These are phyloP conservation scores for Threskiornis aethiopicus DNA, from an alignment of 2,797 vertebrate genomes.

Conservation along the genomic window DNA sequence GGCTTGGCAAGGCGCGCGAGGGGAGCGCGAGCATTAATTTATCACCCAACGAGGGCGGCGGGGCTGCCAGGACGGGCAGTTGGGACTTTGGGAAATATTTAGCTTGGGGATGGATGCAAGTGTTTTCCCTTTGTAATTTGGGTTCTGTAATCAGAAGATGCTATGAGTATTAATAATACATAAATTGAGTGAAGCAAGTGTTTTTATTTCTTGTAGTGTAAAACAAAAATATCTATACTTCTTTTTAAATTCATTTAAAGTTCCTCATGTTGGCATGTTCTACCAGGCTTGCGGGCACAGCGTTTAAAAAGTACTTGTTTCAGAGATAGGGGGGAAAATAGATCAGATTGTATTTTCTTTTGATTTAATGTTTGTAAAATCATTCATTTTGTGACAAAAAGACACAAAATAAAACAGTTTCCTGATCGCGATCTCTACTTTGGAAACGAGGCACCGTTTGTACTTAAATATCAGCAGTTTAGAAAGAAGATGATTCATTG, in stretches of 20 bases:
- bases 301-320: neutral
- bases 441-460: neutral
- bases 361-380: neutral
- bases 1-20: neutral
- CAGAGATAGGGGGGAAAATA: neutral
- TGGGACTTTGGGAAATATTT: neutral
- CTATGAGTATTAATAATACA: neutral
- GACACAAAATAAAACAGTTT: neutral
- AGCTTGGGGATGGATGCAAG: neutral
- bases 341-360: neutral
- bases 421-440: neutral
- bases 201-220: neutral
- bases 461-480: neutral
- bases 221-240: neutral
- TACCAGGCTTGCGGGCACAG: neutral
- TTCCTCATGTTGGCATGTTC: neutral
- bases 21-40: constrained; percentile 1
- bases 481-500: neutral
- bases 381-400: neutral
- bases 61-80: constrained; percentile 21
- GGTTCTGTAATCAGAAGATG: neutral
- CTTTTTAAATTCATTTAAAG: neutral
- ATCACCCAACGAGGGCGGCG: neutral
- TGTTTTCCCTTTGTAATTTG: neutral
- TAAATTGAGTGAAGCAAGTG: neutral